These are phyloP conservation scores for Agonum fuliginosum DNA, from an alignment of 2,888 invertebrate genomes.

Conservation along the genomic window DNA sequence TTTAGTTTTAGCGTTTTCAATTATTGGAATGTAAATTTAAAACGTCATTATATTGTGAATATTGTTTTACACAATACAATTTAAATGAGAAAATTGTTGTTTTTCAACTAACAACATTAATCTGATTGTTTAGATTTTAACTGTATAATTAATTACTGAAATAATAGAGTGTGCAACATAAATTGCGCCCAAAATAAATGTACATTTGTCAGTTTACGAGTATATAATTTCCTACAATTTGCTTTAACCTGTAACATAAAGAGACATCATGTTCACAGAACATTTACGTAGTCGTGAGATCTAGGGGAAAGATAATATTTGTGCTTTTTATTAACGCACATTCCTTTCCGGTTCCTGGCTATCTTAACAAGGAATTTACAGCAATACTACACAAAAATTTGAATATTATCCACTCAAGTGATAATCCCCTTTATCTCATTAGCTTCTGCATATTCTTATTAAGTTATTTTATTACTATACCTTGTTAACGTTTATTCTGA, in stretches of 20 bases:
- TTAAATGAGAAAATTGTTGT: no score
- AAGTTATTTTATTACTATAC: slow-evolving; percentile 10
- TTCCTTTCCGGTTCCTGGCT: slow-evolving; percentile 1
- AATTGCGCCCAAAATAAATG: no score
- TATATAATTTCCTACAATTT: slow-evolving; percentile 14
- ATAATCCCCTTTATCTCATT: background rate
- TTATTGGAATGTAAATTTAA: no score
- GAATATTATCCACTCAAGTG: background rate
- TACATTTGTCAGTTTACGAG: slow-evolving; percentile 21
- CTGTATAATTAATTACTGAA: background rate
- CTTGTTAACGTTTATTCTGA: slow-evolving; percentile 28
- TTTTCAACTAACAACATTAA: no score
- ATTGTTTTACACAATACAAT: no score
- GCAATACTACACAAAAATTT: background rate
- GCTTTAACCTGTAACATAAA: background rate
- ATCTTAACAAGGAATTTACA: background rate
- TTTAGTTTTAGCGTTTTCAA: no score
- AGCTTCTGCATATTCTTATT: background rate
- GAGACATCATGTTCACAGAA: slow-evolving; percentile 28
- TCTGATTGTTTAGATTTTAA: no score
- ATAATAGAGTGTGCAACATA: background rate
- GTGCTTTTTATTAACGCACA: slow-evolving; percentile 26
- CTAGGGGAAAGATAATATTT: slow-evolving; percentile 31
- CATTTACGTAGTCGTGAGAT: slow-evolving; percentile 35
- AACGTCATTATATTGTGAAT: no score